Evolutionary conservation across 2,113 vertebrate genomes (phyloP), one percentile per base, ranked within the genome.

Genomic region (Dromiciops gliroides): DNA sequence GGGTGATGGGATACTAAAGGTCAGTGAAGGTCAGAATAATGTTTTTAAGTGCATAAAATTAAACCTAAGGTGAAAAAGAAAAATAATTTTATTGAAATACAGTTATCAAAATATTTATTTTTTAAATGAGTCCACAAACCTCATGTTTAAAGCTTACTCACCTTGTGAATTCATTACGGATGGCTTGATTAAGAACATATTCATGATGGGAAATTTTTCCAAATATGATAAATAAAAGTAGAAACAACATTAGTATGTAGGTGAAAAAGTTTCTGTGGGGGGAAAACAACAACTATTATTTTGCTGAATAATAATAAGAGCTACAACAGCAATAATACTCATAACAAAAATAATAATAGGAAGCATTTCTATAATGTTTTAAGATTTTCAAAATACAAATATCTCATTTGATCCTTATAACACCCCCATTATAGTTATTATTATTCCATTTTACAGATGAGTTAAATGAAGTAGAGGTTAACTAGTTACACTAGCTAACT

Each of bases 151-250:
- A 83, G 44, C 97, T 93, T 98, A 99, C 97, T 93, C 98, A 99
- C 99, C 98, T 98, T 23, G 93, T 96, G 60, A 99, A 98, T 67
- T 97, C 97, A 90, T 96, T 96, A 75, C 91, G 98, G 89, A 99
- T 52, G 19, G 98, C 98, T 89, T 96, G 98, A 95, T 98, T 98
- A 93, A 99, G 96, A 28, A 83, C 95, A 88, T 97, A 94, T 47
- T 98, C 98, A 10, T 98, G 97, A 31, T 7, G 44, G 12, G 96
- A 95, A 90, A 96, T 97, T 53, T 96, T 98, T 51, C 97, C 96
- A 88, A 97, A 95, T 23, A 94, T 97, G 14, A 99, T 93, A 52
- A 98, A 97, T 92, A 98, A 51, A 90, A 99, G 98, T 88, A 99
- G 96, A 16, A 98, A 53, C 26, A 99, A 89, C 98, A 97, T 97